These are phyloP conservation scores for Capitulum mitella DNA, from an alignment of 2,888 invertebrate species.

Conservation along the genomic window DNA sequence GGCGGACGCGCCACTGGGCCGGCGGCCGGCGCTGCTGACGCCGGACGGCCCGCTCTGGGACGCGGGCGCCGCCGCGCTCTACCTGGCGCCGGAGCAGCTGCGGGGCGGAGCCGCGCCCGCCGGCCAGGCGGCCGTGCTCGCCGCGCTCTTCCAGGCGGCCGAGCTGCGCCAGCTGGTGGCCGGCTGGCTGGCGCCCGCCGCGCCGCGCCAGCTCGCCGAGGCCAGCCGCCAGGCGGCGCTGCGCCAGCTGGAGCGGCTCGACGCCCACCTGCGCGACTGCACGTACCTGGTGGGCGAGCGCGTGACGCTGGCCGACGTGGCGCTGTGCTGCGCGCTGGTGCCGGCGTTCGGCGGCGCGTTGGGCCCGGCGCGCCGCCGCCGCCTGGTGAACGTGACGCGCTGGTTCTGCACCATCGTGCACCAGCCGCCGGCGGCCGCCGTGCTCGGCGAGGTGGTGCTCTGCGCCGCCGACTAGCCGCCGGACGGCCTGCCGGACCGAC, in stretches of 20 bases:
- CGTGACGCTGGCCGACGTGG: conserved; percentile 46
- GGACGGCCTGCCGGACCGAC: neutral
- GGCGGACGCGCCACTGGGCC: neutral
- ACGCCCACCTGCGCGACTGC: conserved; percentile 41
- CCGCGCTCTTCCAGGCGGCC: conserved; percentile 28
- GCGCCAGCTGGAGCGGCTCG: conserved; percentile 39
- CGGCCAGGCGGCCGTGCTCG: conserved; percentile 6
- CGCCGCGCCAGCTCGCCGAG: neutral
- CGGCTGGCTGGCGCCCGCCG: conserved; percentile 19
- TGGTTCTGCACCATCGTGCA: conserved; percentile 47
- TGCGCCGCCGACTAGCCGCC: neutral
- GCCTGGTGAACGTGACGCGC: conserved; percentile 43
- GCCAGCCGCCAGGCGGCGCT: conserved; percentile 34
- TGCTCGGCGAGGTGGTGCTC: conserved; percentile 29
- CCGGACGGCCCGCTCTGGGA: conserved; percentile 34
- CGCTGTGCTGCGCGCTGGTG: conserved; percentile 41
- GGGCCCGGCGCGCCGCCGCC: conserved; percentile 38
- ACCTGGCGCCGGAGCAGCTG: conserved; percentile 21
- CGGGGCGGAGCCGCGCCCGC: neutral
- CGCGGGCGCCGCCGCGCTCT: conserved; percentile 29
- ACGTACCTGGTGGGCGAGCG: conserved; percentile 46
- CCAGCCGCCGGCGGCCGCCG: conserved; percentile 41
- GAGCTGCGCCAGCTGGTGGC: conserved; percentile 27
- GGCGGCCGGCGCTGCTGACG: conserved; percentile 29
- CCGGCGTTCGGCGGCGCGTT: conserved; percentile 43